phyloP scores from a whole-genome alignment of 2,113 vertebrate species.

The Canis aureus region DNA sequence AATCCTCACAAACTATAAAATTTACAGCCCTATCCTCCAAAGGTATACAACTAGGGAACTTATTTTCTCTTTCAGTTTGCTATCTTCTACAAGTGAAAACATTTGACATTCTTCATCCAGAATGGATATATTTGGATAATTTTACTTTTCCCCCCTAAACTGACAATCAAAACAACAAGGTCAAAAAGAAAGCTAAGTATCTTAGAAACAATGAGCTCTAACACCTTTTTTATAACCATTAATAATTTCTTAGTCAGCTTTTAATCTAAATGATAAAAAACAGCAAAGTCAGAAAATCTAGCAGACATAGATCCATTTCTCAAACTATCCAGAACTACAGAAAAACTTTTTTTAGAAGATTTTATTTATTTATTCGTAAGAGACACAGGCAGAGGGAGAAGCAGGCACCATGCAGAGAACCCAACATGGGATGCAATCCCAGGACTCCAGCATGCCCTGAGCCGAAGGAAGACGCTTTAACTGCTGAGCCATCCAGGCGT shows the following conservation, averaged over 20 bases:
- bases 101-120: background rate
- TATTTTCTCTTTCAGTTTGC: constrained; percentile 7
- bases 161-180: constrained; percentile 15
- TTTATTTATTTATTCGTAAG: too few species aligned
- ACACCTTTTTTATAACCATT: background rate
- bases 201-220: constrained; percentile 13
- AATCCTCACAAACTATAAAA: background rate
- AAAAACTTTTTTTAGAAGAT: background rate
- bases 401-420: too few species aligned
- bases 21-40: background rate
- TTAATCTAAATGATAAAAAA: background rate
- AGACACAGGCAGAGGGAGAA: too few species aligned
- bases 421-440: too few species aligned
- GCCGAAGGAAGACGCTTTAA: too few species aligned
- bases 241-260: background rate
- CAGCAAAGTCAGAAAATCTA: background rate
- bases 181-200: background rate
- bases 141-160: background rate
- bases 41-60: background rate
- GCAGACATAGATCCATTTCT: background rate
- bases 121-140: background rate
- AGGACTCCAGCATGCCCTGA: too few species aligned
- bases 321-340: background rate
- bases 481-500: too few species aligned
- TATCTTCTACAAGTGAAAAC: background rate